These are phyloP conservation scores for Spheniscus mendiculus DNA, from an alignment of 2,113 vertebrate species.

Conservation along the genomic window DNA sequence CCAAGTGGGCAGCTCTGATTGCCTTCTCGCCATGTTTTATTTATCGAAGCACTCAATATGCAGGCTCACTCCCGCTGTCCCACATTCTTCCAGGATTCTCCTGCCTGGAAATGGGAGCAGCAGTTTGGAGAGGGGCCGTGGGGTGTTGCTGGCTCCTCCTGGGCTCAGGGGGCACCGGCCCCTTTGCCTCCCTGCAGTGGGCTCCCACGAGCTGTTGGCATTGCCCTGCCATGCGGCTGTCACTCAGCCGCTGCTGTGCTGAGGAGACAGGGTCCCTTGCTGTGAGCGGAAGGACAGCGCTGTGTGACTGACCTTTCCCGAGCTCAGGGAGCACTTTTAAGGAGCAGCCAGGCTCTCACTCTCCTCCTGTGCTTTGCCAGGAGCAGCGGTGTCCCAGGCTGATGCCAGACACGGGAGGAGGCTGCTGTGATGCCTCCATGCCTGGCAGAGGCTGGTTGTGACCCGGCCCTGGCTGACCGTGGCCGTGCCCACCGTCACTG, in stretches of 20 bases:
- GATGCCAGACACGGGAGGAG: not conserved
- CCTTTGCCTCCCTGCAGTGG: fast-evolving
- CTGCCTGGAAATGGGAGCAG: conserved; percentile 21
- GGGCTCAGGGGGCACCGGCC: fast-evolving
- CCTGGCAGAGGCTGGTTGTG: not conserved
- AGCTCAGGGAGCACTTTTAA: not conserved
- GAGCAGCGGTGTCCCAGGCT: not conserved
- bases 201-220: not conserved
- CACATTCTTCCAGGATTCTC: not conserved
- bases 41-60: conserved; percentile 35
- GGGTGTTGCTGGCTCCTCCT: not conserved
- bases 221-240: not conserved
- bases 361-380: not conserved
- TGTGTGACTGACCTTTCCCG: not conserved
- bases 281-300: not conserved
- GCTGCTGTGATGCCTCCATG: not conserved
- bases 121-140: not conserved
- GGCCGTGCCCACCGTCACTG: not conserved
- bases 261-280: not conserved
- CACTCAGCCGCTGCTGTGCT: not conserved
- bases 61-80: conserved; percentile 4
- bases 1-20: conserved; percentile 40
- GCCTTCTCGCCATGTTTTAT: conserved; percentile 54
- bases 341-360: not conserved
- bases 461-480: not conserved